A percentile compares a stretch with the other conserved stretches of the same genome.
phyloP scores from a whole-genome alignment of 2,888 invertebrate species.

The Leptothorax acervorum region DNA sequence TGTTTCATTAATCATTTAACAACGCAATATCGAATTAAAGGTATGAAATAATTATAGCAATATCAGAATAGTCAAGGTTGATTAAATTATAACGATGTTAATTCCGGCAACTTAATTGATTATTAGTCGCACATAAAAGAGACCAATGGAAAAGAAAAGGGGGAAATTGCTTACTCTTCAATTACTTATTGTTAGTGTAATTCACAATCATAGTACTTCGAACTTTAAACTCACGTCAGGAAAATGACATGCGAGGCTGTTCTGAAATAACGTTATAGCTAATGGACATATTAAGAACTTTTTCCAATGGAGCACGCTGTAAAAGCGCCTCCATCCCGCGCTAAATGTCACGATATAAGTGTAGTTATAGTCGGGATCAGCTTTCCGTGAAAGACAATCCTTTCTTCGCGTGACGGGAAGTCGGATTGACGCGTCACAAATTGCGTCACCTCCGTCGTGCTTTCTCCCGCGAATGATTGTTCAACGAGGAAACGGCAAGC shows the following conservation, averaged over 20 bases:
- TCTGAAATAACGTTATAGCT: background rate
- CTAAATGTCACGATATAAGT: constrained; percentile 7
- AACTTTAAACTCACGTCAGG: background rate
- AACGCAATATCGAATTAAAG: background rate
- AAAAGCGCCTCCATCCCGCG: background rate
- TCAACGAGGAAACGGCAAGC: constrained; percentile 9
- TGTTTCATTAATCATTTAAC: background rate
- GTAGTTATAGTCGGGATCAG: background rate
- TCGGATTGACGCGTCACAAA: constrained; percentile 22
- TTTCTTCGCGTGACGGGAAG: constrained; percentile 28
- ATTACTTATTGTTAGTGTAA: background rate
- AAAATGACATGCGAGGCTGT: background rate
- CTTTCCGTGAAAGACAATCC: constrained; percentile 36
- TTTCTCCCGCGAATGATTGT: constrained; percentile 43
- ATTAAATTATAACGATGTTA: constrained; percentile 1
- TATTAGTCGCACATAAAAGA: background rate
- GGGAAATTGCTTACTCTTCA: background rate
- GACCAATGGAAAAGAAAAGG: background rate
- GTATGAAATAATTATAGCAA: background rate
- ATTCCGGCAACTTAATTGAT: background rate
- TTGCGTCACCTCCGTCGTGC: constrained; percentile 32
- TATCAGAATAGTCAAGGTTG: background rate
- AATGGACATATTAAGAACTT: constrained; percentile 7
- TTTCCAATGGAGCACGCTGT: constrained; percentile 3
- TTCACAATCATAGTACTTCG: background rate